Conservation (phyloP, 2,113 vertebrate genomes). For the Chamaetylas fuelleborni region DNA sequence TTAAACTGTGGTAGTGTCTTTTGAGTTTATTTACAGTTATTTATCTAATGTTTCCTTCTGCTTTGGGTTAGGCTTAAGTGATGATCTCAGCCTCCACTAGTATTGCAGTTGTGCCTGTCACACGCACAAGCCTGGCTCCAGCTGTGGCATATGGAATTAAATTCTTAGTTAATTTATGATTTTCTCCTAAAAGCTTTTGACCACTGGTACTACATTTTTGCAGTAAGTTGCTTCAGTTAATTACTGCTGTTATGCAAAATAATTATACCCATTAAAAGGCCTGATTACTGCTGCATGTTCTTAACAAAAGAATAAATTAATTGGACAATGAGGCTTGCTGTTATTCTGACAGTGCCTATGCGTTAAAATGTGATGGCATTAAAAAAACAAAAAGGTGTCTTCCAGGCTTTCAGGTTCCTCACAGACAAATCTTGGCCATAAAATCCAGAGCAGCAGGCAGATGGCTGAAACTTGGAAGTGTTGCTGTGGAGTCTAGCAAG, state of each 20-base stretch:
- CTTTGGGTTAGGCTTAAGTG: background rate
- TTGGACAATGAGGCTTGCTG: background rate
- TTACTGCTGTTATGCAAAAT: background rate
- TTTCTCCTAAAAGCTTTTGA: background rate
- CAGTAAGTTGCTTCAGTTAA: background rate
- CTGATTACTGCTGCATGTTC: background rate
- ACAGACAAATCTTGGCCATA: background rate
- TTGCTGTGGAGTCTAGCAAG: background rate
- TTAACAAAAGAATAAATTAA: background rate
- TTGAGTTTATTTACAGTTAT: background rate
- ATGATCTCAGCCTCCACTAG: background rate
- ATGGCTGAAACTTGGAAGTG: background rate
- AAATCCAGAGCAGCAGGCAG: conserved; percentile 19
- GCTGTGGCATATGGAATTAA: background rate
- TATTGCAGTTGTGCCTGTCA: background rate
- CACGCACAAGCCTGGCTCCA: background rate
- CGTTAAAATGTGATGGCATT: background rate
- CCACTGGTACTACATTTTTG: background rate
- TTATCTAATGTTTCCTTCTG: background rate
- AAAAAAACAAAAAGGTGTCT: background rate
- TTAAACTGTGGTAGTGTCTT: background rate
- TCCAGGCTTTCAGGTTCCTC: background rate
- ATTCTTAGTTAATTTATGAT: background rate
- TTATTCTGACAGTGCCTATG: background rate
- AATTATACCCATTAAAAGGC: background rate